Base-by-base conservation (phyloP, 2,888 invertebrate genomes). In the Melitaea athalia region DNA sequence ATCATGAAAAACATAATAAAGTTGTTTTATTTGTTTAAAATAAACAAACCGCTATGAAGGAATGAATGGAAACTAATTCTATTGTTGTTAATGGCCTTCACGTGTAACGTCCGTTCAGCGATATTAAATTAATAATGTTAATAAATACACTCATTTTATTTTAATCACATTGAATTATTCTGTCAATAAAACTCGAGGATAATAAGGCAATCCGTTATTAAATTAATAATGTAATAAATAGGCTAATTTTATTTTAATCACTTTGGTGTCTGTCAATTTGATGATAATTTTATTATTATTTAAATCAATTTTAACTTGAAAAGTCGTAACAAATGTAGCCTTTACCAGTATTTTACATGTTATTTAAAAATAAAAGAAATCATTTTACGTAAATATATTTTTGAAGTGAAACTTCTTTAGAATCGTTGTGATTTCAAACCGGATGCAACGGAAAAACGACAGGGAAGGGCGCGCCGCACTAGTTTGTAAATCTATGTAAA, bases 21-120 rank as follows among this genome's bases (percentile, higher is more conserved):
- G 31, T 33, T 12, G 33, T 10, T n/a, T 14, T 33, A 33, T 33
- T 14, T 33, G 14, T 33, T 55, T 33, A 8, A n/a, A n/a, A n/a
- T 55, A 10, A 55, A 3, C 33, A 33, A 38, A 55, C 14, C n/a
- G 14, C 12, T 14, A 33, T n/a, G 55, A 55, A 55, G 33, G 55
- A 70, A 57, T 64, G 66, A 68, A 60, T 69, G 62, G 63, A 66
- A 71, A 71, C 67, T 73, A 64, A 68, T 74, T 74, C 38, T 59
- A 61, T 70, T 67, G 64, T 64, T 67, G 50, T 59, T 11, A 5
- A 59, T 15, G 70, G 24, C 70, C 70, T 70, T 70, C 66, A 52
- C 24, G 70, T 61, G 55, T 55, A 14, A 24, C 33, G 33, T 55
- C 12, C 24, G 17, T 52, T 52, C 10, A 52, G 24, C 12, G 12